These are phyloP conservation scores for Aphaenogaster floridana DNA, from an alignment of 1,140 invertebrate genomes.

Conservation along the genomic window DNA sequence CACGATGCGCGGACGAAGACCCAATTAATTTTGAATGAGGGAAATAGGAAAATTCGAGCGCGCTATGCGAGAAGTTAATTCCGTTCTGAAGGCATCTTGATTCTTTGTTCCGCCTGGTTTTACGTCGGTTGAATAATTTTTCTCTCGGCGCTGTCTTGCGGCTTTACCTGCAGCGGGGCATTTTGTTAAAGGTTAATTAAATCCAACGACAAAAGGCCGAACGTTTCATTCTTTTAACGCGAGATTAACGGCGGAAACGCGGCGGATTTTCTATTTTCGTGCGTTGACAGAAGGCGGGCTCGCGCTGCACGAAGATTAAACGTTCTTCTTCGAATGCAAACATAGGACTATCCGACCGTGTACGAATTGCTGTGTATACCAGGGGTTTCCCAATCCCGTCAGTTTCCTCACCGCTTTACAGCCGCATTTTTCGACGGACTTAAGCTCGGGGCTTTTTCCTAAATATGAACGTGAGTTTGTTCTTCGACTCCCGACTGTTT, in stretches of 20 bases:
- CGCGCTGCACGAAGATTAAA: conserved; percentile 51
- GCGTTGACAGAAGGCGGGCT: conserved; percentile 59
- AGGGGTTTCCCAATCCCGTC: background rate
- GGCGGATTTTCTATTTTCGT: conserved; percentile 61
- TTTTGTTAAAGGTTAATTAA: conserved; percentile 67
- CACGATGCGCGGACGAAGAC: conserved; percentile 41
- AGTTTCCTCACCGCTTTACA: background rate
- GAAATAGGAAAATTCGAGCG: conserved; percentile 64
- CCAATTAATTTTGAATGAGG: conserved; percentile 58
- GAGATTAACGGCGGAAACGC: conserved; percentile 60
- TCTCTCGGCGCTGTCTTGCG: conserved; percentile 58
- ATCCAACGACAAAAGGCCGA: conserved; percentile 63
- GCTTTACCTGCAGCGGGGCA: conserved; percentile 48
- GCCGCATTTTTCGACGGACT: background rate
- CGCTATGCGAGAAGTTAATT: conserved; percentile 65
- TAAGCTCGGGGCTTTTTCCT: background rate
- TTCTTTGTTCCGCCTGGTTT: conserved; percentile 58
- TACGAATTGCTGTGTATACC: background rate
- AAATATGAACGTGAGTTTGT: background rate
- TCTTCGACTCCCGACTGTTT: background rate
- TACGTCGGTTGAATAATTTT: conserved; percentile 62
- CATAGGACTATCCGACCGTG: conserved; percentile 20
- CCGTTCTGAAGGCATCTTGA: conserved; percentile 60
- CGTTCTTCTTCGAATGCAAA: conserved; percentile 57
- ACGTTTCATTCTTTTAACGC: conserved; percentile 63